phyloP scores from a whole-genome alignment of 2,797 vertebrate species.

The Choloepus didactylus region DNA sequence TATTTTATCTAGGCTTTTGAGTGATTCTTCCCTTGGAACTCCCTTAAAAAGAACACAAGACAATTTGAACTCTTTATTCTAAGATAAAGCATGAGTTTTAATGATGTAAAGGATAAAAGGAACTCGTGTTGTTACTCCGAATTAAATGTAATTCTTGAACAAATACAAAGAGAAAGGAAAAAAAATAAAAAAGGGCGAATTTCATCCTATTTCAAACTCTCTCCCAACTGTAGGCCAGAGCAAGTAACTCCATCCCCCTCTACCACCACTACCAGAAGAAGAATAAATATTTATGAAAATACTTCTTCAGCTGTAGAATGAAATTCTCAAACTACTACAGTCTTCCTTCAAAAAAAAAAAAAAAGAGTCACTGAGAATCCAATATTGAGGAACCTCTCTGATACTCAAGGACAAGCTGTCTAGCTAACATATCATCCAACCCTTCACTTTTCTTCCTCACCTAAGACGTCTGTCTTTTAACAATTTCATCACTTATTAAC shows the following conservation, averaged over 20 bases:
- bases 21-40: background rate
- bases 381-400: background rate
- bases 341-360: background rate
- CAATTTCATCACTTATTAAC: slow-evolving; percentile 33
- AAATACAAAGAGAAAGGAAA: slow-evolving; percentile 53
- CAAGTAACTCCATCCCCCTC: background rate
- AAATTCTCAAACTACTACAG: background rate
- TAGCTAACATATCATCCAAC: background rate
- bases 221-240: background rate
- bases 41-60: slow-evolving; percentile 30
- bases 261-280: background rate
- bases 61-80: slow-evolving; percentile 4
- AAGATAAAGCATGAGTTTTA: slow-evolving; percentile 40
- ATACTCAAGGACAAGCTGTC: background rate
- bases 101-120: background rate
- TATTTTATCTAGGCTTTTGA: slow-evolving; percentile 2
- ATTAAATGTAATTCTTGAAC: slow-evolving; percentile 45
- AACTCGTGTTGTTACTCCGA: background rate
- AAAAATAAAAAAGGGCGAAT: slow-evolving; percentile 9
- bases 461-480: background rate
- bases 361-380: slow-evolving; percentile 28
- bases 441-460: slow-evolving; percentile 8
- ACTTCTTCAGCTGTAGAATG: background rate
- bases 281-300: background rate
- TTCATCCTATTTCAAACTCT: slow-evolving; percentile 54